phyloP scores from a whole-genome alignment of 2,888 invertebrate species.

The Erannis defoliaria region DNA sequence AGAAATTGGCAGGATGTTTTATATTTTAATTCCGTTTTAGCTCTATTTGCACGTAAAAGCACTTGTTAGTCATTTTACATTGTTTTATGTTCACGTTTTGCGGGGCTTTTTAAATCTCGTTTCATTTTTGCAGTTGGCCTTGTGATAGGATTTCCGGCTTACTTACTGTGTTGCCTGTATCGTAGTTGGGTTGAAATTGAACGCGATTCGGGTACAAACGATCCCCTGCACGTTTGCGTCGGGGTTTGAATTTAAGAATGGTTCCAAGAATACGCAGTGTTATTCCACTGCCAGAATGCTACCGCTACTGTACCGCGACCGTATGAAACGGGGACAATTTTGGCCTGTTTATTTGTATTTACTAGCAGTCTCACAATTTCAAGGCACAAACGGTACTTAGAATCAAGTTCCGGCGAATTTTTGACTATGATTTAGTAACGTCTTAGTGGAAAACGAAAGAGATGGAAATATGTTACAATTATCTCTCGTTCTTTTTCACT shows the following conservation, averaged over 20 bases:
- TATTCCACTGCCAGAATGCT: neutral
- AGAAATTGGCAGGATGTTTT: no score
- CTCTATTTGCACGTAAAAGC: conserved; percentile 26
- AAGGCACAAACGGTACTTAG: no score
- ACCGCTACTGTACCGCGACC: no score
- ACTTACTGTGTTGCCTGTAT: conserved; percentile 36
- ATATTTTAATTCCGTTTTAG: conserved; percentile 13
- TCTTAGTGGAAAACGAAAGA: no score
- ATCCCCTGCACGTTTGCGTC: conserved; percentile 2
- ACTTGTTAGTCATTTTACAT: conserved; percentile 29
- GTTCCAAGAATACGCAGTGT: neutral
- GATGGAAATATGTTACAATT: no score
- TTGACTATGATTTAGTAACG: no score
- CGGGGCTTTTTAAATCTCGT: conserved; percentile 34
- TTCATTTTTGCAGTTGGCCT: conserved; percentile 41
- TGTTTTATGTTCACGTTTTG: conserved; percentile 25
- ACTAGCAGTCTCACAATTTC: neutral
- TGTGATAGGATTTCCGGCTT: conserved; percentile 41
- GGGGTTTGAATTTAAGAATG: conserved; percentile 27
- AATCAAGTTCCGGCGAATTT: no score
- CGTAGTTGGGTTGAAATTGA: conserved; percentile 38
- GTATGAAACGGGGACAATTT: neutral
- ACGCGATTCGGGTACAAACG: conserved; percentile 32
- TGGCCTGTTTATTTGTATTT: neutral
- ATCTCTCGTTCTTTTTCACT: no score